Conservation (phyloP, 2,888 invertebrate species). For the Drosophila pseudotalamancana region DNA sequence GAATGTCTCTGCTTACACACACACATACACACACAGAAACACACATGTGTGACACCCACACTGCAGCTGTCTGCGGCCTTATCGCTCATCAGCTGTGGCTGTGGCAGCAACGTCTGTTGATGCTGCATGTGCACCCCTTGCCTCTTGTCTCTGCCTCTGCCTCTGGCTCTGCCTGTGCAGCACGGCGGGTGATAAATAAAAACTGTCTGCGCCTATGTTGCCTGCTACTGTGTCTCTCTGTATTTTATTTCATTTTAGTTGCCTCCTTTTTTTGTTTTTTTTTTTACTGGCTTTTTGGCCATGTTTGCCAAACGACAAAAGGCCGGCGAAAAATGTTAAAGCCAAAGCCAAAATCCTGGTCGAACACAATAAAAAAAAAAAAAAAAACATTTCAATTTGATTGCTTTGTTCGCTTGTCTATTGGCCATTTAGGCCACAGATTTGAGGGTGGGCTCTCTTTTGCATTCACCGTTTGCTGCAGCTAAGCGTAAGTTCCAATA, state of each 20-base stretch:
- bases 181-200: constrained; percentile 75
- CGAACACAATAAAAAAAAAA: constrained; percentile 9
- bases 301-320: constrained; percentile 56
- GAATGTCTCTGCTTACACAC: constrained; percentile 31
- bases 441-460: not conserved
- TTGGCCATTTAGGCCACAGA: constrained; percentile 67
- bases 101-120: constrained; percentile 23
- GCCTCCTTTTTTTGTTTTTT: constrained; percentile 2
- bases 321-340: constrained; percentile 7
- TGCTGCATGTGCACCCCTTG: constrained; percentile 25
- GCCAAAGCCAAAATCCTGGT: constrained; percentile 10
- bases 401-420: constrained; percentile 58
- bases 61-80: constrained; percentile 69
- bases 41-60: constrained; percentile 33
- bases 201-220: constrained; percentile 80
- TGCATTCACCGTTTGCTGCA: constrained; percentile 32
- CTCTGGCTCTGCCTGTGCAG: not conserved
- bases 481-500: constrained; percentile 77
- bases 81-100: constrained; percentile 74
- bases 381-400: constrained; percentile 72
- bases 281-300: constrained; percentile 62
- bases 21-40: constrained; percentile 3
- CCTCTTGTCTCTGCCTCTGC: not conserved
- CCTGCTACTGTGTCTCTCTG: constrained; percentile 39
- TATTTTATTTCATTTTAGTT: constrained; percentile 1